Conservation (phyloP, 2,888 invertebrate species). For the Xestia rhomboidea region DNA sequence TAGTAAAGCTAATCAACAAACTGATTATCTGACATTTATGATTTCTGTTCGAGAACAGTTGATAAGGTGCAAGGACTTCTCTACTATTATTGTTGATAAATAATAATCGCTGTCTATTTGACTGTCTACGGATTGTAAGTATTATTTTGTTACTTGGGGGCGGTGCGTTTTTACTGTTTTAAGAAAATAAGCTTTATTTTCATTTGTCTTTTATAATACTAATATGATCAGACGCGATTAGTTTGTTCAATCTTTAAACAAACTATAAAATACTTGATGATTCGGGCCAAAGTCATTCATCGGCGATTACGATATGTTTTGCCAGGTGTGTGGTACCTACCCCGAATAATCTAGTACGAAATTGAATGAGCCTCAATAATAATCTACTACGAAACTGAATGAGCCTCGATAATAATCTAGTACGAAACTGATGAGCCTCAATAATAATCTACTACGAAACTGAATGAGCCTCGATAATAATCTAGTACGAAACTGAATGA, state of each 20-base stretch:
- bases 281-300: not conserved
- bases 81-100: slow-evolving; percentile 1
- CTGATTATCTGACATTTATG: slow-evolving; percentile 31
- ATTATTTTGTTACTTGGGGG: not conserved
- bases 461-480: too few relatives aligned
- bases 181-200: not conserved
- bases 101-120: not conserved
- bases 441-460: too few relatives aligned
- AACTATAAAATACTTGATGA: not conserved
- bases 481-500: too few relatives aligned
- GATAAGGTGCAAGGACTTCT: slow-evolving; percentile 40
- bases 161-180: not conserved
- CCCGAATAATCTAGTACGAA: not conserved
- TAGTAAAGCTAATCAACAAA: slow-evolving; percentile 34
- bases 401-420: too few relatives aligned
- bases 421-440: too few relatives aligned
- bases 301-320: not conserved
- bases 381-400: too few relatives aligned
- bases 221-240: not conserved
- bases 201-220: too few relatives aligned
- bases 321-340: not conserved
- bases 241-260: not conserved
- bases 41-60: slow-evolving; percentile 25
- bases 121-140: not conserved
- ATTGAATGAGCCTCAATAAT: not conserved